These are phyloP conservation scores for Gryllus bimaculatus DNA, from an alignment of 1,140 invertebrate species.

Conservation along the genomic window DNA sequence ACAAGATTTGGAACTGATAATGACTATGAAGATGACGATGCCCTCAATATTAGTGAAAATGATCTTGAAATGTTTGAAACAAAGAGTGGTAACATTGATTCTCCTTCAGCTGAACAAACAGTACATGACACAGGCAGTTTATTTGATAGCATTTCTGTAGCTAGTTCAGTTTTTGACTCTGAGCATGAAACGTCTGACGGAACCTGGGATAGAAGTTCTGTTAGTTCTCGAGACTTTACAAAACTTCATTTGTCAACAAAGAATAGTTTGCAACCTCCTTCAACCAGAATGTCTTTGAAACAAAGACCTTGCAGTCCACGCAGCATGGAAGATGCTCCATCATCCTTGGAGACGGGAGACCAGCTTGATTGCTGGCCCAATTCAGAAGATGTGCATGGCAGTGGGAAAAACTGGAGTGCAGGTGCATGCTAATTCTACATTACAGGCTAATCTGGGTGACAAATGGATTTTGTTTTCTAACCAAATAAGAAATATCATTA, in stretches of 20 bases:
- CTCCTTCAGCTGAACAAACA: background rate
- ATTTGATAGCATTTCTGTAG: background rate
- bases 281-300: background rate
- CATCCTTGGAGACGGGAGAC: constrained; percentile 6
- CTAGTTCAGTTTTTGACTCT: constrained; percentile 12
- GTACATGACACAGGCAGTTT: background rate
- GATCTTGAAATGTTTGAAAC: constrained; percentile 10
- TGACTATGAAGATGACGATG: constrained; percentile 8
- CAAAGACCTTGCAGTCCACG: constrained; percentile 6
- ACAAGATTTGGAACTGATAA: background rate
- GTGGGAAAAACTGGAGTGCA: constrained; percentile 6
- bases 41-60: constrained; percentile 6
- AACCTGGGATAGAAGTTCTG: background rate
- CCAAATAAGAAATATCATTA: background rate
- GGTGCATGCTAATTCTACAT: constrained; percentile 8
- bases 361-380: constrained; percentile 3
- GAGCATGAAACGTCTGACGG: constrained; percentile 12
- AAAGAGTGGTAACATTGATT: background rate
- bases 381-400: background rate
- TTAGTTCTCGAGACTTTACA: background rate
- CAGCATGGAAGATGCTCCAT: constrained; percentile 11
- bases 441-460: background rate
- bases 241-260: background rate
- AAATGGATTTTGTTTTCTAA: background rate
- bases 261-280: background rate